Evolutionary conservation across 2,888 invertebrate species (phyloP).

Genomic region (Beris chalybata): DNA sequence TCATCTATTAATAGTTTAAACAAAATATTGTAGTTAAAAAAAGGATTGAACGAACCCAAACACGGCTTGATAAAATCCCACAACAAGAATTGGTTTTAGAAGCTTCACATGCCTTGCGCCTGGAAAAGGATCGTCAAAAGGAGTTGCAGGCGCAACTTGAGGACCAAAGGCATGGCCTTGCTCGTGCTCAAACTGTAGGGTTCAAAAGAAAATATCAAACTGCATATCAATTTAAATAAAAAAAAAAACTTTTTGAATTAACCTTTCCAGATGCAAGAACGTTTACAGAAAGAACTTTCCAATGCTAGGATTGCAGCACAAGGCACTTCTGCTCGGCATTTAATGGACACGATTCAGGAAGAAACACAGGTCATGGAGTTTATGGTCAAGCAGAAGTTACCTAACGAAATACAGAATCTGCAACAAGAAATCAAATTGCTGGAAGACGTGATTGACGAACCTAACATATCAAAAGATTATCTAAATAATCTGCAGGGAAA

Average conservation of each 20-base stretch:
- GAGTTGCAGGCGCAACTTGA: constrained; percentile 41
- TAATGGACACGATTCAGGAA: constrained; percentile 40
- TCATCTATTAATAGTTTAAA: background rate
- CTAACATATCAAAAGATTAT: constrained; percentile 68
- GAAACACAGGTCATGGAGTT: constrained; percentile 64
- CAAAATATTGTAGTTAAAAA: constrained; percentile 38
- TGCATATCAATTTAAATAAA: background rate
- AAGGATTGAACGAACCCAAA: constrained; percentile 41
- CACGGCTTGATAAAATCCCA: constrained; percentile 42
- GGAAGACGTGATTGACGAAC: constrained; percentile 67
- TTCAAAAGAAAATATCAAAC: too few relatives aligned
- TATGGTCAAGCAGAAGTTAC: constrained; percentile 77
- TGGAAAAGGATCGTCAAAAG: constrained; percentile 42
- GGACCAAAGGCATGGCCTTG: constrained; percentile 40
- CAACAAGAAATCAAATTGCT: constrained; percentile 71
- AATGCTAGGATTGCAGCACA: constrained; percentile 39
- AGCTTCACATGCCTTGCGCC: constrained; percentile 40
- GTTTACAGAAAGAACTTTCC: constrained; percentile 40
- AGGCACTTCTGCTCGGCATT: constrained; percentile 39
- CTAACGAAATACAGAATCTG: constrained; percentile 67
- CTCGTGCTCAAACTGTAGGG: constrained; percentile 36
- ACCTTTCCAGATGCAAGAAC: constrained; percentile 34
- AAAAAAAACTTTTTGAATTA: background rate
- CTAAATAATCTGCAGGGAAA: constrained; percentile 65
- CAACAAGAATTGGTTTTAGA: constrained; percentile 43